These are phyloP conservation scores for Parambassis ranga DNA, from an alignment of 2,797 vertebrate genomes.

Conservation along the genomic window DNA sequence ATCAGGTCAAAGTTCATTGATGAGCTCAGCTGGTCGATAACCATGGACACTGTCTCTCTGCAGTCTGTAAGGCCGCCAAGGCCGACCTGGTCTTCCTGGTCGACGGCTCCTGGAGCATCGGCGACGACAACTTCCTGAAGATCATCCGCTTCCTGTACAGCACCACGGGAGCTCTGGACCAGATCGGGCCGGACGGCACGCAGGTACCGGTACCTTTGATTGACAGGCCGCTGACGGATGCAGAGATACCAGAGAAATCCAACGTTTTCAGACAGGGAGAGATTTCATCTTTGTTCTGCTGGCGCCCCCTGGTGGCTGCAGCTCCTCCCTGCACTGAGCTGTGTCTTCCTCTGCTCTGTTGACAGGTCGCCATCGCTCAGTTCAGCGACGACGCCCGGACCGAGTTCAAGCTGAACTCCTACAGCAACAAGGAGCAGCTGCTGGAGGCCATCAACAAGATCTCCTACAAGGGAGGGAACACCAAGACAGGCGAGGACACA, in stretches of 20 bases:
- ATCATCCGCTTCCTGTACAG: slow-evolving; percentile 92
- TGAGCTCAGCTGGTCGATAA: too few species aligned
- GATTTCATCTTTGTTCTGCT: not conserved
- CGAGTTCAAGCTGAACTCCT: slow-evolving; percentile 91
- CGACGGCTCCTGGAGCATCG: slow-evolving; percentile 98
- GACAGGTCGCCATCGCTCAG: slow-evolving; percentile 92
- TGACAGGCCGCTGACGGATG: not conserved
- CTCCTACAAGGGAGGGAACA: slow-evolving; percentile 97
- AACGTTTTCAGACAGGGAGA: too few species aligned
- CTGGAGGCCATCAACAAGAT: slow-evolving; percentile 91
- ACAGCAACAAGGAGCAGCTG: slow-evolving; percentile 87
- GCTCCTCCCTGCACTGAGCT: too few species aligned
- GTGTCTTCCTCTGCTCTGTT: not conserved
- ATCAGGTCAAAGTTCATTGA: too few species aligned
- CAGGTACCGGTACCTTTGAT: slow-evolving; percentile 83
- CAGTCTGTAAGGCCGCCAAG: slow-evolving; percentile 93
- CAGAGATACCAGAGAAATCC: not conserved
- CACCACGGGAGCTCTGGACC: slow-evolving; percentile 90
- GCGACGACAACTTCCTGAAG: slow-evolving; percentile 96
- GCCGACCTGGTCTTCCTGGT: slow-evolving; percentile 95
- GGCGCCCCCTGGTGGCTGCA: too few species aligned
- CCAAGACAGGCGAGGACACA: slow-evolving; percentile 90
- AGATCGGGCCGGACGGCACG: slow-evolving; percentile 90
- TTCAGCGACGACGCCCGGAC: slow-evolving; percentile 96
- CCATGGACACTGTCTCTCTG: not conserved